Evolutionary conservation across 2,113 vertebrate genomes (phyloP).

Genomic region (Plectropomus leopardus): DNA sequence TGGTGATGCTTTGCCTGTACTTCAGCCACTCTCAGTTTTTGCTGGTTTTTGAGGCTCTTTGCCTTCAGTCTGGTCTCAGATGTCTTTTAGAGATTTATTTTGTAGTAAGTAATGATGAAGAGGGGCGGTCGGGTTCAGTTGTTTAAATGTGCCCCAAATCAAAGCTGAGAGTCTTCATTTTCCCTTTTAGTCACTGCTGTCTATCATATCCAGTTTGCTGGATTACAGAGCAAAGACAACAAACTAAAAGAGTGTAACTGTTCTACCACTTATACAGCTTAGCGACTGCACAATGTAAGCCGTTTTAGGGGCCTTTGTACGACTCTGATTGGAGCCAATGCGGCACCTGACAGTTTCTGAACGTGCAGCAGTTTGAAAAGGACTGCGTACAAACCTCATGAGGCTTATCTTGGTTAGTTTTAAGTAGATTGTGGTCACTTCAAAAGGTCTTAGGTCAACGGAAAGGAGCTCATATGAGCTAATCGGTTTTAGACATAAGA

Average conservation of each 20-base stretch:
- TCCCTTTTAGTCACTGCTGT: background rate
- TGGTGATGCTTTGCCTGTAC: background rate
- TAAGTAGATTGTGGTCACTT: conserved; percentile 52
- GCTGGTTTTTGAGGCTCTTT: no score
- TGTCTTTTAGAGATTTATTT: background rate
- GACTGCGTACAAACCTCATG: background rate
- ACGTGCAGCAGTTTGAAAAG: conserved; percentile 11
- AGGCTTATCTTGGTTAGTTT: conserved; percentile 39
- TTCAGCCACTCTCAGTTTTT: background rate
- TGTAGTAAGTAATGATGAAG: no score
- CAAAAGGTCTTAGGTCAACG: conserved; percentile 12
- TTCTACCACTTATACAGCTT: background rate
- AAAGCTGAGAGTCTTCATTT: background rate
- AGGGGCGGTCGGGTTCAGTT: no score
- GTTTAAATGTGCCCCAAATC: no score
- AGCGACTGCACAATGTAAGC: background rate
- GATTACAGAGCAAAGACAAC: background rate
- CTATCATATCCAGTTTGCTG: background rate
- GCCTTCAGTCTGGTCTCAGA: background rate
- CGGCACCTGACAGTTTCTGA: background rate
- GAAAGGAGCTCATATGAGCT: no score
- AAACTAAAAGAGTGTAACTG: background rate
- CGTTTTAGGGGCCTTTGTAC: background rate
- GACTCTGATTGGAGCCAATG: background rate
- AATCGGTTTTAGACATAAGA: conserved; percentile 39